A percentile compares a stretch with the other conserved stretches of the same genome.
Conservation (phyloP, 2,888 invertebrate genomes). For the Acleris holmiana region DNA sequence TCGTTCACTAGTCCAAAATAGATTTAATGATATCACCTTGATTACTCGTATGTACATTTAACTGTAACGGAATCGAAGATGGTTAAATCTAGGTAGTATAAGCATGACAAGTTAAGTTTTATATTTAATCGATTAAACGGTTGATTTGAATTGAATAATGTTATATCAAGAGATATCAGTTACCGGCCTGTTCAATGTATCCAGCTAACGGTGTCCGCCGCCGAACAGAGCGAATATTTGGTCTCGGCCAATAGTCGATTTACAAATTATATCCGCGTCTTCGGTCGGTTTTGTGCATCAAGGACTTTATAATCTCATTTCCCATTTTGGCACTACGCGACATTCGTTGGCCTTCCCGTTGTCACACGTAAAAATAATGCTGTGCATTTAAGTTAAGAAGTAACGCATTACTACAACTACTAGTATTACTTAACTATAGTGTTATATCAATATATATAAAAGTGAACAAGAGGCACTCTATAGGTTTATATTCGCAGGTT, state of each 20-base stretch:
- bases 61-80: too few relatives aligned
- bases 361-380: conserved; percentile 55
- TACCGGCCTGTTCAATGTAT: too few relatives aligned
- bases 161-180: too few relatives aligned
- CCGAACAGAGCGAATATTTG: too few relatives aligned
- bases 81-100: not conserved
- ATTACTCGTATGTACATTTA: too few relatives aligned
- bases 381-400: conserved; percentile 66
- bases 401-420: conserved; percentile 60
- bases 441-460: conserved; percentile 83
- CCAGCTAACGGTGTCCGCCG: too few relatives aligned
- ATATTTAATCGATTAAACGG: too few relatives aligned
- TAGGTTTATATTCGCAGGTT: conserved; percentile 82
- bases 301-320: conserved; percentile 36
- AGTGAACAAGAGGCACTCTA: conserved; percentile 85
- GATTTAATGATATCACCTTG: too few relatives aligned
- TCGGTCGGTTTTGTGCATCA: not conserved
- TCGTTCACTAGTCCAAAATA: too few relatives aligned
- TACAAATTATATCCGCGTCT: conserved; percentile 12
- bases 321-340: conserved; percentile 74
- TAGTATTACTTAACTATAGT: conserved; percentile 70
- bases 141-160: too few relatives aligned
- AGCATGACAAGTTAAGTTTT: too few relatives aligned
- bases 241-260: conserved; percentile 5
- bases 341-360: conserved; percentile 60